Conservation (phyloP, 2,113 vertebrate genomes). For the Noctilio leporinus region DNA sequence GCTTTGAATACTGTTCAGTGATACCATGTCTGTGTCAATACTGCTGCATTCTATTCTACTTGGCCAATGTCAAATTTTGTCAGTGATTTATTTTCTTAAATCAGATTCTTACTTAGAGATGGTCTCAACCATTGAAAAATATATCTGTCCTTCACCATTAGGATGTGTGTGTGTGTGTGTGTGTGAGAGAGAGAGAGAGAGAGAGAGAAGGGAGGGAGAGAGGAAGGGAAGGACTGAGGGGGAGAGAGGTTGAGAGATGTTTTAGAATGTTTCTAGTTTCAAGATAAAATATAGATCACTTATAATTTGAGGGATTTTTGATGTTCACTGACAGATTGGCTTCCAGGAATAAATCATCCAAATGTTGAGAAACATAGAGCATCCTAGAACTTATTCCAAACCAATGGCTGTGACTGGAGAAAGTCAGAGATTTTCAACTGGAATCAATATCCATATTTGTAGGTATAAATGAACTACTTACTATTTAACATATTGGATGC, state of each 20-base stretch:
- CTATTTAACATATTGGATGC: not conserved
- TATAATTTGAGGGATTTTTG: not conserved
- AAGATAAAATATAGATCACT: not conserved
- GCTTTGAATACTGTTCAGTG: not conserved
- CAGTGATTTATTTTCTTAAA: not conserved
- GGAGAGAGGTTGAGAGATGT: no score
- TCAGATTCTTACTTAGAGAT: not conserved
- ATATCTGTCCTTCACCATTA: not conserved
- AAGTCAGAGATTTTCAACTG: not conserved
- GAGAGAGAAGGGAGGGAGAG: not conserved
- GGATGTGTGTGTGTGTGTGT: not conserved
- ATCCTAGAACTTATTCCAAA: not conserved
- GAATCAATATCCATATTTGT: not conserved
- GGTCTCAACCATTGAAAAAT: not conserved
- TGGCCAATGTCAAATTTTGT: not conserved
- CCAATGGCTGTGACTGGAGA: not conserved
- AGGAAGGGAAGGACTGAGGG: fast-evolving
- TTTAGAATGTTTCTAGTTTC: not conserved
- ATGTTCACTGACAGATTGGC: not conserved
- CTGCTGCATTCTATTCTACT: not conserved
- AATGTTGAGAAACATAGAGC: not conserved
- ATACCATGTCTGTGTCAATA: not conserved
- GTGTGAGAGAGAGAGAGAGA: not conserved
- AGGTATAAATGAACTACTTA: not conserved
- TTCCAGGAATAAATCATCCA: not conserved